Base-by-base conservation (phyloP, 2,797 vertebrate species). In the Tolypeutes matacus region DNA sequence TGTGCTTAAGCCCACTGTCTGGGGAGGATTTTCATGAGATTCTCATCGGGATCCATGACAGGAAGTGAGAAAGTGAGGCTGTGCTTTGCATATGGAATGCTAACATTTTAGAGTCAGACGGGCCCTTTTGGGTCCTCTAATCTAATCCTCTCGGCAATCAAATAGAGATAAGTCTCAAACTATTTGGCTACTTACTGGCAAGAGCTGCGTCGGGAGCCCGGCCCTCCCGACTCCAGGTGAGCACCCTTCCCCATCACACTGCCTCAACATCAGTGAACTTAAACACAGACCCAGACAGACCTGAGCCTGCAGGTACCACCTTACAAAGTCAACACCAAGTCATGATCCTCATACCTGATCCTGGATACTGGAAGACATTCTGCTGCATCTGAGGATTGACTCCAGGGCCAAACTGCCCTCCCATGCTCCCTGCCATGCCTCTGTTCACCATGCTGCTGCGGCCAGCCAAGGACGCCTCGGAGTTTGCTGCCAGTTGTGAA, bases 351-450 rank as follows among this genome's bases (percentile, higher is more conserved):
- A 80, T 98, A 99, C 99, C 99, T 90, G 99, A 97, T 73, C 98
- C 98, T 46, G 99, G 99, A 97, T 99, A 99, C 98, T 99, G 99
- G 95, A 99, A 99, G 98, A 99, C 98, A 78, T 98, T 99, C 97
- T 99, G 99, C 98, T 99, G 99, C 98, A 99, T 98, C 65, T 98
- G 98, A 21, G 99, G 97, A 97, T 94, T 99, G 92, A 99, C 98
- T 78, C 98, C 98, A 21, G 98, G 87, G 62, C 98, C 98, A 92
- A 99, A 99, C 98, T 99, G 99, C 93, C 99, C 99, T 97, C 98
- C 99, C 83, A 99, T 98, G 36, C 97, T 97, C 11, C 98, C 98
- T 93, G 99, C 97, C 98, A 99, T 98, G 93, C 98, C 97, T 98
- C 99, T 98, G 98, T 98, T 99, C 65, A 98, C 98, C 98, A 99